A percentile compares a stretch with the other conserved stretches of the same genome.
Conservation (phyloP, 2,888 invertebrate genomes). For the Penaeus monodon region DNA sequence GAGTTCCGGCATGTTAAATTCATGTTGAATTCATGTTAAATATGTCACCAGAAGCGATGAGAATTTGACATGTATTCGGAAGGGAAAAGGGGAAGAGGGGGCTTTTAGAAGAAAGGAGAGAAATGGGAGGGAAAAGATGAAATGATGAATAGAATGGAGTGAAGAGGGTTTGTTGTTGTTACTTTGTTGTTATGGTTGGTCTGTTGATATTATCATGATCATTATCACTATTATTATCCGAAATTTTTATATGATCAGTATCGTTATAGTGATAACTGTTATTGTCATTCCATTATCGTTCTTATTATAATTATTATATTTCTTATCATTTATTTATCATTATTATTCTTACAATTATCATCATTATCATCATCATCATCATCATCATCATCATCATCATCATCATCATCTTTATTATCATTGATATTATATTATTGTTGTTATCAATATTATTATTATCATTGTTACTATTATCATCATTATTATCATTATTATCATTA, state of each 20-base stretch:
- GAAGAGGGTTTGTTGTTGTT: neutral
- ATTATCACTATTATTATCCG: neutral
- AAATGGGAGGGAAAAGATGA: no score
- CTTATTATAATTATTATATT: neutral
- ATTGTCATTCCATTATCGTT: no score
- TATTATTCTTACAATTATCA: neutral
- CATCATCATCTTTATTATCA: neutral
- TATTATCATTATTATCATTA: neutral
- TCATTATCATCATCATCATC: neutral
- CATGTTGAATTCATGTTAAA: no score
- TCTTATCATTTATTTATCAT: no score
- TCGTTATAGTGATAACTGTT: neutral
- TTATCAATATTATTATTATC: neutral
- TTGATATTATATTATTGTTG: neutral
- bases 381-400: neutral
- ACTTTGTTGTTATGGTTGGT: neutral
- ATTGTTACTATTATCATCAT: neutral
- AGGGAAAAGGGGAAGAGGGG: no score
- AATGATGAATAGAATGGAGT: no score
- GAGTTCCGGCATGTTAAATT: no score
- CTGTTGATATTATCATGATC: neutral
- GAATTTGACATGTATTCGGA: no score
- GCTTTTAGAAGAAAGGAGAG: no score
- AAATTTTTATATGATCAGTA: neutral
- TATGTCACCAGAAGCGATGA: no score